These are phyloP conservation scores for Plutomurus gul DNA, from an alignment of 1,140 invertebrate species.

Conservation along the genomic window DNA sequence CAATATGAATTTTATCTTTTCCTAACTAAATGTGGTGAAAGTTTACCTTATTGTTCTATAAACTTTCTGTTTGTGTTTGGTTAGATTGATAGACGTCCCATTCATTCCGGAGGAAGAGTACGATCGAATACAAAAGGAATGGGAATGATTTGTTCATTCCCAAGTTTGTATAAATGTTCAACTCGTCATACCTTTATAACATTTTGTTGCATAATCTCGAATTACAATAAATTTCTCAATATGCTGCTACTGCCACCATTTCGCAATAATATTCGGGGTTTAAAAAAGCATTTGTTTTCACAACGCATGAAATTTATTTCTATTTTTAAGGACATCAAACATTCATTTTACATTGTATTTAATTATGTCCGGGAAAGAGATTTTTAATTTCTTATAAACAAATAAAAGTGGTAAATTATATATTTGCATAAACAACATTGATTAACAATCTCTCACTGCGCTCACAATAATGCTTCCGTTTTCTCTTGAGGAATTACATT, in stretches of 20 bases:
- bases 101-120: constrained; percentile 82
- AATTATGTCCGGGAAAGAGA: too few species aligned
- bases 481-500: constrained; percentile 53
- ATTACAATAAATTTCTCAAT: too few species aligned
- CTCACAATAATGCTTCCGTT: constrained; percentile 45
- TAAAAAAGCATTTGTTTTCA: too few species aligned
- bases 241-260: too few species aligned
- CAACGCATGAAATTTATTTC: too few species aligned
- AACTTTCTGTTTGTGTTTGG: constrained; percentile 53
- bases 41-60: neutral
- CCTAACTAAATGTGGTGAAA: neutral
- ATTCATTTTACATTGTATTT: too few species aligned
- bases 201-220: neutral
- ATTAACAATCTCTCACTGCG: neutral
- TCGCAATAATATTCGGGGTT: too few species aligned
- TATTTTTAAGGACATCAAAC: too few species aligned
- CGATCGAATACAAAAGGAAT: constrained; percentile 78
- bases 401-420: too few species aligned
- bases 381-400: too few species aligned
- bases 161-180: neutral
- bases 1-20: neutral
- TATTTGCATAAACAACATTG: too few species aligned
- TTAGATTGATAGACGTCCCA: constrained; percentile 75
- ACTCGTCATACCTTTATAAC: neutral
- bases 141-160: constrained; percentile 65